Evolutionary conservation across 2,113 vertebrate genomes (phyloP).

Genomic region (Suncus etruscus): DNA sequence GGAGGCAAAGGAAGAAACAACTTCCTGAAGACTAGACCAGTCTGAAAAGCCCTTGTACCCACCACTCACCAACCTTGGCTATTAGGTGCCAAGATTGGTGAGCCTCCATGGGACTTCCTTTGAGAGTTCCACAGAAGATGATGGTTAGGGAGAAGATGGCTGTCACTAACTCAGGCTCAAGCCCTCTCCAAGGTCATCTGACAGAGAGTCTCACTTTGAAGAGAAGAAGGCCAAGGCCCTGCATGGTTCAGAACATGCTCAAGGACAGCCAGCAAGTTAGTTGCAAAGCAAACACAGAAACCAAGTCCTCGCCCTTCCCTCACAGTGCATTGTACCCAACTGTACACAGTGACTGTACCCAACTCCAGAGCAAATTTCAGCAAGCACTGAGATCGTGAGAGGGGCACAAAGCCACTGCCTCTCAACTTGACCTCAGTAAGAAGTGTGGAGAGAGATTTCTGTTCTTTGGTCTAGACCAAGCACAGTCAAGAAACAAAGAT

Average conservation of each 20-base stretch:
- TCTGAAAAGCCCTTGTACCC: background rate
- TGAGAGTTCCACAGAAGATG: background rate
- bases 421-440: background rate
- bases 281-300: background rate
- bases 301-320: background rate
- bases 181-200: background rate
- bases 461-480: background rate
- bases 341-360: background rate
- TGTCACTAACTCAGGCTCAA: background rate
- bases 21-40: background rate
- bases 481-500: background rate
- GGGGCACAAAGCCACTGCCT: background rate
- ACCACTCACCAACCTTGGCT: background rate
- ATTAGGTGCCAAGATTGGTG: background rate
- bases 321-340: background rate
- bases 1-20: background rate
- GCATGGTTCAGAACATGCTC: background rate
- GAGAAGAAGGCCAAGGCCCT: background rate
- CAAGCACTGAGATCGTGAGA: background rate
- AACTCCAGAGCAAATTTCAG: background rate
- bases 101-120: background rate
- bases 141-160: background rate
- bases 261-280: background rate
- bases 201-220: background rate
- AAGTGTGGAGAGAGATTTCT: background rate